Evolutionary conservation across 2,888 invertebrate species (phyloP).

Genomic region (Himalopsyche japonica): DNA sequence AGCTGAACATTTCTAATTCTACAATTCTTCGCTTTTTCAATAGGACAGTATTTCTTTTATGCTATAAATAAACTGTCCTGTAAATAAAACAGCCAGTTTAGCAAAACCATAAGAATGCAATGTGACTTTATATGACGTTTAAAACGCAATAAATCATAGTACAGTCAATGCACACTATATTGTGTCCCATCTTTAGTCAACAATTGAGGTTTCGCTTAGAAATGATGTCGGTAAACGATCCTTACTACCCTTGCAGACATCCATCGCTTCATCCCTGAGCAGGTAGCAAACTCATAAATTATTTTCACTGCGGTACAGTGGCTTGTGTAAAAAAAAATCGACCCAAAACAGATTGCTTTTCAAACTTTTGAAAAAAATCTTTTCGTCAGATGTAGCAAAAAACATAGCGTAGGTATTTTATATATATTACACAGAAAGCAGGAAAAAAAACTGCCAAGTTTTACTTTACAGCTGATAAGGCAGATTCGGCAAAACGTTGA

Average conservation of each 20-base stretch:
- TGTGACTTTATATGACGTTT: not conserved
- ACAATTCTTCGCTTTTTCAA: not conserved
- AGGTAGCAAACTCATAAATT: conserved; percentile 37
- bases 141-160: not conserved
- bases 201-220: conserved; percentile 2
- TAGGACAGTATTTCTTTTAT: not conserved
- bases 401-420: not conserved
- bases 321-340: conserved; percentile 5
- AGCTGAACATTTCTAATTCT: not conserved
- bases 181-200: not conserved
- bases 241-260: not conserved
- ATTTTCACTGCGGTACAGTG: conserved; percentile 20
- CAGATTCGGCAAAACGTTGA: not conserved
- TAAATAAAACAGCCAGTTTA: not conserved
- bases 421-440: not conserved
- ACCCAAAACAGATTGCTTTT: conserved; percentile 27
- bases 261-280: not conserved
- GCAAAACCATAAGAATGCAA: not conserved
- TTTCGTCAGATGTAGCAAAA: not conserved
- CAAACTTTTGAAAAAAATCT: not conserved
- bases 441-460: not conserved
- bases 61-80: not conserved
- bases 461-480: not conserved
- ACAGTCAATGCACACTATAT: not conserved
- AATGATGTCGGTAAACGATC: not conserved